These are phyloP conservation scores for Hippoglossus hippoglossus DNA, from an alignment of 2,797 vertebrate species.

Conservation along the genomic window DNA sequence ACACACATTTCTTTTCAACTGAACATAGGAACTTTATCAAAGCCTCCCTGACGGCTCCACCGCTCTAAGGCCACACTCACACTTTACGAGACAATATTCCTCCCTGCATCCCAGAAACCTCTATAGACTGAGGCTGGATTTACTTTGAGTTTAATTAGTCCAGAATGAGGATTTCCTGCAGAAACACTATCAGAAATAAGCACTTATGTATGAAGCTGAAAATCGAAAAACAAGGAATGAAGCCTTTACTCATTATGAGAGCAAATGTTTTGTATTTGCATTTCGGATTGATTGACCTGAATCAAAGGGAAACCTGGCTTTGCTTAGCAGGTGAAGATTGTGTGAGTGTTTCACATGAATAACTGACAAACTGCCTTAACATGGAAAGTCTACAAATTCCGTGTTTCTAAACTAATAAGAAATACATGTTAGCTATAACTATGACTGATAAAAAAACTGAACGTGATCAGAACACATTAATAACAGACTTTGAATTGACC, in stretches of 20 bases:
- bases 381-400: too few relatives aligned
- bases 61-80: too few relatives aligned
- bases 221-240: conserved; percentile 13
- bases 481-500: background rate
- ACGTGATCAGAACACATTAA: background rate
- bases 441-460: background rate
- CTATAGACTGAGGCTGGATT: conserved; percentile 15
- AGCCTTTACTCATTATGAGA: conserved; percentile 18
- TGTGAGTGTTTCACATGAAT: background rate
- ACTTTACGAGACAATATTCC: too few relatives aligned
- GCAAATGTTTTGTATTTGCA: conserved; percentile 24
- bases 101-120: too few relatives aligned
- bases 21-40: too few relatives aligned
- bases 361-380: background rate
- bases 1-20: too few relatives aligned
- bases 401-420: background rate
- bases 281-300: conserved; percentile 44
- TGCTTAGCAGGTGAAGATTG: background rate
- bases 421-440: background rate
- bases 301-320: conserved; percentile 19
- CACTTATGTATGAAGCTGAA: conserved; percentile 36
- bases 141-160: conserved; percentile 48
- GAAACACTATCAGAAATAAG: conserved; percentile 34
- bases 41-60: too few relatives aligned
- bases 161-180: conserved; percentile 41